Evolutionary conservation across 2,888 invertebrate species (phyloP).

Genomic region (Hybos culiciformis): DNA sequence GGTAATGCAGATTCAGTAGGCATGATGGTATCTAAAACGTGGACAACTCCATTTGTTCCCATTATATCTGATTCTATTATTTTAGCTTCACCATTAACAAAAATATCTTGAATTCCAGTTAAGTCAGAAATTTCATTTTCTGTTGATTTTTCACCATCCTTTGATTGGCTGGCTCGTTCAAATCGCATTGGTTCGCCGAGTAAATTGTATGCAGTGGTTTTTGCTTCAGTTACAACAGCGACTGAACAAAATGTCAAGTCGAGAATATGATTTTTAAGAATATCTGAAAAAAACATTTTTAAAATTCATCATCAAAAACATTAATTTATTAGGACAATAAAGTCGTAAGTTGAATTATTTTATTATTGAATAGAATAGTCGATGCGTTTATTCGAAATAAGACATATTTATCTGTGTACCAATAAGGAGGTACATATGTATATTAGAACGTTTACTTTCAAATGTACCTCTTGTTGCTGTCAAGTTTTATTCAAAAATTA

Average conservation of each 20-base stretch:
- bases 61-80: conserved; percentile 46
- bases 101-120: conserved; percentile 38
- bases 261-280: conserved; percentile 52
- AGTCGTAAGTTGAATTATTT: too few relatives aligned
- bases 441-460: too few relatives aligned
- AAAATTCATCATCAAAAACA: too few relatives aligned
- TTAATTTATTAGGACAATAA: too few relatives aligned
- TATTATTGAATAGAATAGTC: too few relatives aligned
- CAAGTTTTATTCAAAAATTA: too few relatives aligned
- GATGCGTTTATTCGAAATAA: too few relatives aligned
- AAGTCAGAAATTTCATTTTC: conserved; percentile 37
- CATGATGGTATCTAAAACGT: conserved; percentile 50
- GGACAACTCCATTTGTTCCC: conserved; percentile 59
- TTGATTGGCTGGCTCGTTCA: conserved; percentile 33
- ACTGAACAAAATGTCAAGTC: conserved; percentile 52
- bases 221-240: conserved; percentile 40
- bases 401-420: too few relatives aligned
- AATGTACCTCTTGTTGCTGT: too few relatives aligned
- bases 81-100: conserved; percentile 44
- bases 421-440: too few relatives aligned
- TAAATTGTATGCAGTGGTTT: conserved; percentile 32
- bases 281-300: conserved; percentile 39
- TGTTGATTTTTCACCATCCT: conserved; percentile 40
- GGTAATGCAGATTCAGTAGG: conserved; percentile 44
- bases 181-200: conserved; percentile 31